Conservation (phyloP, 2,797 vertebrate genomes). For the Trachurus trachurus region DNA sequence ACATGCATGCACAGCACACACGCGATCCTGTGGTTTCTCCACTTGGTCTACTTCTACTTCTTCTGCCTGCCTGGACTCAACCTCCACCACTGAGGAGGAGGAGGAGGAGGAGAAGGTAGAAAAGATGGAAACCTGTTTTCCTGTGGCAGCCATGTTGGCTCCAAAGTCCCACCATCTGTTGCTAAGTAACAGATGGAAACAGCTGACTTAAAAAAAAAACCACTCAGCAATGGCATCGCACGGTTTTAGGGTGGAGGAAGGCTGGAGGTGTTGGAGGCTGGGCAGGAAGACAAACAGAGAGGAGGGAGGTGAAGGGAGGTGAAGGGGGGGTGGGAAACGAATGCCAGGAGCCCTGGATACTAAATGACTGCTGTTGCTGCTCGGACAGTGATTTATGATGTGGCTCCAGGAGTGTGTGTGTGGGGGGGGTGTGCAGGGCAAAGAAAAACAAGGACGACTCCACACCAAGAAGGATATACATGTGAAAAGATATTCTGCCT, state of each 20-base stretch:
- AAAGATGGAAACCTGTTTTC: slow-evolving; percentile 22
- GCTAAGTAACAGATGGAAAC: slow-evolving; percentile 55
- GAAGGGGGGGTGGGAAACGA: slow-evolving; percentile 26
- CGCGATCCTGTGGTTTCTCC: neutral
- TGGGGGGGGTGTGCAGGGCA: slow-evolving; percentile 11
- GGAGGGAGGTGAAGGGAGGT: no score
- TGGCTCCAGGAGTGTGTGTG: slow-evolving; percentile 35
- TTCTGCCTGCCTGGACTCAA: neutral
- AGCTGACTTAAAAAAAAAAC: neutral
- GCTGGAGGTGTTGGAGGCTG: slow-evolving; percentile 34
- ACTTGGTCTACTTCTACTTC: neutral
- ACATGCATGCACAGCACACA: slow-evolving; percentile 4
- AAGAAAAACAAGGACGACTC: slow-evolving; percentile 46
- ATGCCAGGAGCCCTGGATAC: slow-evolving; percentile 45
- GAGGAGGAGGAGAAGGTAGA: neutral
- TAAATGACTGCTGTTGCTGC: slow-evolving; percentile 61
- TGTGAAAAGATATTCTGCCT: slow-evolving; percentile 37
- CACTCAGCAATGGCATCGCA: slow-evolving; percentile 8
- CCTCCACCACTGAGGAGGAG: neutral
- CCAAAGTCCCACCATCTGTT: slow-evolving; percentile 31
- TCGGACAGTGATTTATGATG: slow-evolving; percentile 72
- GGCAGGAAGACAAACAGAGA: slow-evolving; percentile 44
- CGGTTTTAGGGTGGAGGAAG: slow-evolving; percentile 19
- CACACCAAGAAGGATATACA: slow-evolving; percentile 36
- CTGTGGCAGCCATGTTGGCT: slow-evolving; percentile 26